Conservation (phyloP, 2,113 vertebrate genomes). For the Dendrocopos noguchii region DNA sequence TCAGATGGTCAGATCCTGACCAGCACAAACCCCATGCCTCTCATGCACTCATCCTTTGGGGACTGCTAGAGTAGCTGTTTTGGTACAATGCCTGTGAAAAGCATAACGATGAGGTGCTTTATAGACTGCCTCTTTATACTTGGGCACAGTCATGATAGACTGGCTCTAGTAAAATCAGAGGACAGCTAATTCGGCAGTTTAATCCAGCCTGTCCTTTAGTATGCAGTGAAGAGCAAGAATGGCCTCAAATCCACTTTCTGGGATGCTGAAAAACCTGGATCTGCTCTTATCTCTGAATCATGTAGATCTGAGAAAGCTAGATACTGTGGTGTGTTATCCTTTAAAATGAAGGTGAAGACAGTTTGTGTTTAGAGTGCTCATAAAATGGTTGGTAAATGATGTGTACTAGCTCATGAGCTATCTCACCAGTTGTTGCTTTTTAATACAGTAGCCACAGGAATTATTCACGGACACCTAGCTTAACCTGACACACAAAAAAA, state of each 20-base stretch:
- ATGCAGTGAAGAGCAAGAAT: neutral
- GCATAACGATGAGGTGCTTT: neutral
- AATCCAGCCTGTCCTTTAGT: neutral
- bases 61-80: neutral
- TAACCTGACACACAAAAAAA: neutral
- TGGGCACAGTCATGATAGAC: neutral
- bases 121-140: too few relatives aligned
- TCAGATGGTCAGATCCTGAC: neutral
- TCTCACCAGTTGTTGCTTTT: neutral
- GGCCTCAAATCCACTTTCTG: neutral
- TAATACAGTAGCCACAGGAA: neutral
- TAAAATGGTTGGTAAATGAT: neutral
- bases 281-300: neutral
- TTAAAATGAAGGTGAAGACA: neutral
- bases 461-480: neutral
- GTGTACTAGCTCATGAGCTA: neutral
- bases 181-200: neutral
- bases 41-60: accelerated
- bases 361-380: neutral
- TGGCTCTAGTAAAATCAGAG: neutral
- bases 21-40: neutral
- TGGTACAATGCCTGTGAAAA: neutral
- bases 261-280: neutral
- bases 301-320: neutral
- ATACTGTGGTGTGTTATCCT: neutral